Conservation (phyloP, 2,888 invertebrate genomes). For the Stegana nigrithorax region DNA sequence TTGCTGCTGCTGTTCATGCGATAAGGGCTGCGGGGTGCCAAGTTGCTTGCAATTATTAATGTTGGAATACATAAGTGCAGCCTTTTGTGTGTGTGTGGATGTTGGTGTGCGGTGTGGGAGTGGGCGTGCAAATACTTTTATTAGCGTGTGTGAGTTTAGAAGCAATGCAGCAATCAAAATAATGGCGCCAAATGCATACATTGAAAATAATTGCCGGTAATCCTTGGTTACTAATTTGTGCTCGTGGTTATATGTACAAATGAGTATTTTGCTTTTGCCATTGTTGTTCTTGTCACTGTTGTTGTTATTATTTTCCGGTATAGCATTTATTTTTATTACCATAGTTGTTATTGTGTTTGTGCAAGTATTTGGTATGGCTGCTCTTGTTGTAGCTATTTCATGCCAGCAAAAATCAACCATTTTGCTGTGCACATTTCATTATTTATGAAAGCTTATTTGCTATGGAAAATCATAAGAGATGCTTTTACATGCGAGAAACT, state of each 20-base stretch:
- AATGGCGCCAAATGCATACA: conserved; percentile 58
- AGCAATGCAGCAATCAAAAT: conserved; percentile 59
- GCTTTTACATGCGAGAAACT: conserved; percentile 7
- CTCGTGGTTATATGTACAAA: conserved; percentile 17
- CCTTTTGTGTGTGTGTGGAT: not conserved
- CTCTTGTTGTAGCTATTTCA: conserved; percentile 42
- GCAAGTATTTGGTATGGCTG: conserved; percentile 12
- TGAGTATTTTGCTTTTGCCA: conserved; percentile 6
- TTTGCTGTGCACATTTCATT: conserved; percentile 46
- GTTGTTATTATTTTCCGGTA: conserved; percentile 16
- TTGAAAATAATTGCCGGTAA: conserved; percentile 60
- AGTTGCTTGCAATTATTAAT: not conserved
- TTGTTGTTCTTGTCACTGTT: conserved; percentile 29
- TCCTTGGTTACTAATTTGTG: conserved; percentile 56
- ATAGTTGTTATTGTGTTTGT: conserved; percentile 13
- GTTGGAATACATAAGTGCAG: not conserved
- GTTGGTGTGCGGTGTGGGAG: conserved; percentile 9
- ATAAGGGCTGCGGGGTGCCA: no score
- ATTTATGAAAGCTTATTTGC: conserved; percentile 58
- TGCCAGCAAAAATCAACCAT: conserved; percentile 36
- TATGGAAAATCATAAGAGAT: conserved; percentile 38
- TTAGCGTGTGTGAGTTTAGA: conserved; percentile 25
- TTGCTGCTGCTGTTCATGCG: no score
- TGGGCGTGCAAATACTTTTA: conserved; percentile 4
- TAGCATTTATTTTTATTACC: no score